Evolutionary conservation across 2,888 invertebrate genomes (phyloP).

Genomic region (Athalia circularis): DNA sequence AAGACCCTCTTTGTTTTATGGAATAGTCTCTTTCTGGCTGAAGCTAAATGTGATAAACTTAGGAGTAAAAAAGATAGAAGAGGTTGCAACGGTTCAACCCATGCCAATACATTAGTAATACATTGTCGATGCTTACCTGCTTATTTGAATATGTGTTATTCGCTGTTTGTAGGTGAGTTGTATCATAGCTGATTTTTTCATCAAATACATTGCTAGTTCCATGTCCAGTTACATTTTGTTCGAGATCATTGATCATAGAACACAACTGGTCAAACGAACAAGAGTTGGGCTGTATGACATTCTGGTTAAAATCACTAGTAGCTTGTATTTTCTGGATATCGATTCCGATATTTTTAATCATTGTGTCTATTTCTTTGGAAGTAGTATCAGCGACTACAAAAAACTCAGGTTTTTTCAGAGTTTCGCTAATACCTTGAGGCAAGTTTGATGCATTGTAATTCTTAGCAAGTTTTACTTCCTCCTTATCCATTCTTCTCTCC

Average conservation of each 20-base stretch:
- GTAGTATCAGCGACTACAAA: not conserved
- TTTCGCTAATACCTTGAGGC: slow-evolving; percentile 24
- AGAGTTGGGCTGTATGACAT: slow-evolving; percentile 62
- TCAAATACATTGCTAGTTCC: slow-evolving; percentile 14
- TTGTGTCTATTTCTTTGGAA: slow-evolving; percentile 29
- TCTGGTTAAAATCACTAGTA: slow-evolving; percentile 63
- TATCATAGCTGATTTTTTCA: not conserved
- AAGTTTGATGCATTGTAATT: slow-evolving; percentile 12
- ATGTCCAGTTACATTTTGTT: slow-evolving; percentile 54
- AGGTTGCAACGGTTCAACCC: not conserved
- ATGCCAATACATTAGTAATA: not conserved
- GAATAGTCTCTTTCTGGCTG: slow-evolving; percentile 64
- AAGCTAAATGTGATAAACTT: slow-evolving; percentile 51
- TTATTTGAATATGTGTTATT: slow-evolving; percentile 41
- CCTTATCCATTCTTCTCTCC: slow-evolving; percentile 23
- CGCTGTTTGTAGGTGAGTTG: slow-evolving; percentile 15
- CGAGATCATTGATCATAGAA: slow-evolving; percentile 65
- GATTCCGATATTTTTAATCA: slow-evolving; percentile 32
- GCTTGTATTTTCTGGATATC: slow-evolving; percentile 34
- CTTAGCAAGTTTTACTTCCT: not conserved
- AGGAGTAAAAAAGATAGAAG: not conserved
- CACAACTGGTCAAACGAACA: slow-evolving; percentile 65
- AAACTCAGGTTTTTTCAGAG: not conserved
- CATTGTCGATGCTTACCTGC: slow-evolving; percentile 51
- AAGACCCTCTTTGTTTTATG: slow-evolving; percentile 46